Base-by-base conservation (phyloP, 2,888 invertebrate genomes). In the Leucoptera coffeella region DNA sequence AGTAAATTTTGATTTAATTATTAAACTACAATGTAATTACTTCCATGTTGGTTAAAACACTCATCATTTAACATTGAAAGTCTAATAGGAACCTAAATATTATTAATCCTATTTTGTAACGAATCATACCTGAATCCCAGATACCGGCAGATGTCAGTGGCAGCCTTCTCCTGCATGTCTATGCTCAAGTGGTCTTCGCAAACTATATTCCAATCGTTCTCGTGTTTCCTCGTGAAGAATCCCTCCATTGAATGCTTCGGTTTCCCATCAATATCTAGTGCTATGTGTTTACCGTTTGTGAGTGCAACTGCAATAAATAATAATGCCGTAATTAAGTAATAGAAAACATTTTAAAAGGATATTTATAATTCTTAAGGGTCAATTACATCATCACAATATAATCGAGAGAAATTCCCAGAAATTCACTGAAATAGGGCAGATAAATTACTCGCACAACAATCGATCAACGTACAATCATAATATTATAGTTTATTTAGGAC, bases 71-170 rank as follows among this genome's bases (percentile, higher is more conserved):
- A n/a, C n/a, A n/a, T n/a, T n/a, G n/a, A n/a, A n/a, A n/a, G n/a
- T n/a, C n/a, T n/a, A n/a, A n/a, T n/a, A n/a, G n/a, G n/a, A n/a
- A n/a, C n/a, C n/a, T n/a, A n/a, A n/a, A n/a, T n/a, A n/a, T n/a
- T n/a, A n/a, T n/a, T n/a, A n/a, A n/a, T n/a, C n/a, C n/a, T n/a
- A n/a, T n/a, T n/a, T n/a, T n/a, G n/a, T n/a, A n/a, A n/a, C n/a
- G n/a, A n/a, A n/a, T 17, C 17, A 37, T 46, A 78, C 79, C 72
- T 73, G 38, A 83, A 85, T 28, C 85, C 86, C 28, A 86, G 61
- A 37, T 80, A 73, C 6, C 50, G 61, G 41, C 88, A 88, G 23
- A 80, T 71, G 30, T 77, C 71, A 13, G 50, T 49, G 2, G 77
- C 78, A 7, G 73, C 61, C 34, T 50, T 38, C 30, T 67, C 60